A percentile compares a stretch with the other conserved stretches of the same genome.
Evolutionary conservation across 2,888 invertebrate species (phyloP).

Genomic region (Tuberolachnus salignus): DNA sequence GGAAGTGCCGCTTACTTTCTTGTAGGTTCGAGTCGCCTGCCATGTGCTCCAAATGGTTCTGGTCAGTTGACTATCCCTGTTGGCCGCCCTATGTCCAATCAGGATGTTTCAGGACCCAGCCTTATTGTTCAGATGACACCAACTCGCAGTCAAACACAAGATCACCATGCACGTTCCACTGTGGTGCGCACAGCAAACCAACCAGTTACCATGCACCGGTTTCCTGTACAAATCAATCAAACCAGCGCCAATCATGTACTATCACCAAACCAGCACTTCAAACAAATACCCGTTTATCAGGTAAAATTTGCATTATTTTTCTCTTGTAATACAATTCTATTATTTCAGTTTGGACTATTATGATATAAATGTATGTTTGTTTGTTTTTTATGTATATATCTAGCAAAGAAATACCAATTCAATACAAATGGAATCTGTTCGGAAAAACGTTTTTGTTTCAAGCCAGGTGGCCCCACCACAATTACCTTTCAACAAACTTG

Average conservation of each 20-base stretch:
- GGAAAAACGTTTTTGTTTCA: constrained; percentile 54
- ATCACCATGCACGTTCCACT: constrained; percentile 48
- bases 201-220: constrained; percentile 50
- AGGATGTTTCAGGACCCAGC: constrained; percentile 51
- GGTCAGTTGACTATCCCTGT: constrained; percentile 53
- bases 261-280: constrained; percentile 53
- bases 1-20: constrained; percentile 56
- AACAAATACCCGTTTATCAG: constrained; percentile 54
- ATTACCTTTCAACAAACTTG: constrained; percentile 41
- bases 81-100: constrained; percentile 49
- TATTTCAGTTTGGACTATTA: not conserved
- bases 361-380: not conserved
- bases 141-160: constrained; percentile 52
- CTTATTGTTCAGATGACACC: constrained; percentile 54
- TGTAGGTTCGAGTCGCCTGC: constrained; percentile 54
- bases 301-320: constrained; percentile 3
- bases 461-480: constrained; percentile 38
- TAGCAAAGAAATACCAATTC: constrained; percentile 45
- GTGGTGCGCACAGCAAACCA: constrained; percentile 45
- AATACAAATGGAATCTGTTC: constrained; percentile 50
- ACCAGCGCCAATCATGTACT: constrained; percentile 50
- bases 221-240: constrained; percentile 53
- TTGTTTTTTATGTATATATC: constrained; percentile 12
- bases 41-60: constrained; percentile 50
- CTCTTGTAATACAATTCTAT: not conserved